Conservation (phyloP, 2,113 vertebrate species). For the Actenoides lindsayi region DNA sequence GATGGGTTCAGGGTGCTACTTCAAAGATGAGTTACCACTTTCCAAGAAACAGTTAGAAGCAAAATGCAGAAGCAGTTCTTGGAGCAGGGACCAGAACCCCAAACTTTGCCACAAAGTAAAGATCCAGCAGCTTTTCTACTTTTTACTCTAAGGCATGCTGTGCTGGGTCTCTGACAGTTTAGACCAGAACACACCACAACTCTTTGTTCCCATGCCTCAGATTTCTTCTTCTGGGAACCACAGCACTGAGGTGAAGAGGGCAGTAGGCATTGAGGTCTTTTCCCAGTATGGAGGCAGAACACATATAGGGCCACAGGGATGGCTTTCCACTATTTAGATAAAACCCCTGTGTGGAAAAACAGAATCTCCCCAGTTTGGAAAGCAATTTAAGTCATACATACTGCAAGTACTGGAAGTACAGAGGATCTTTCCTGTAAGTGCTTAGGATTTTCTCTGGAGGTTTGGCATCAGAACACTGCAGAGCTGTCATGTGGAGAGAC, state of each 20-base stretch:
- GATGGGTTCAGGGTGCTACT: not conserved
- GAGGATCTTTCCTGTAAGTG: conserved; percentile 33
- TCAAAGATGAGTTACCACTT: not conserved
- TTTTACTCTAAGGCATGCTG: not conserved
- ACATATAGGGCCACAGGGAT: accelerated
- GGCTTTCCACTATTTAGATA: not conserved
- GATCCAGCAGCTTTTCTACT: not conserved
- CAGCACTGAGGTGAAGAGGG: not conserved
- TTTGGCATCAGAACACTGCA: not conserved
- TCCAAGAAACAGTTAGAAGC: not conserved
- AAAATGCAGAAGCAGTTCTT: not conserved
- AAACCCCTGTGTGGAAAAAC: not conserved
- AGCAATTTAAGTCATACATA: not conserved
- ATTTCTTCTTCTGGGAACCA: not conserved
- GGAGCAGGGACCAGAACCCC: not conserved
- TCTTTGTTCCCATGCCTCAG: not conserved
- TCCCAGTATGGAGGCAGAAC: not conserved
- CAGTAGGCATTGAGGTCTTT: not conserved
- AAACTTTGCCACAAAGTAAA: not conserved
- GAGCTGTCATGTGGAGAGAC: conserved; percentile 3
- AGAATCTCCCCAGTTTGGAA: not conserved
- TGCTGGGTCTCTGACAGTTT: not conserved
- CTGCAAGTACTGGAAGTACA: not conserved
- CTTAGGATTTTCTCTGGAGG: conserved; percentile 14
- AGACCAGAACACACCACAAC: accelerated